Percentiles rank a stretch among this genome's conserved stretches.
These are phyloP conservation scores for Gandaritis pyraliata DNA, from an alignment of 2,888 invertebrate species.

Conservation along the genomic window DNA sequence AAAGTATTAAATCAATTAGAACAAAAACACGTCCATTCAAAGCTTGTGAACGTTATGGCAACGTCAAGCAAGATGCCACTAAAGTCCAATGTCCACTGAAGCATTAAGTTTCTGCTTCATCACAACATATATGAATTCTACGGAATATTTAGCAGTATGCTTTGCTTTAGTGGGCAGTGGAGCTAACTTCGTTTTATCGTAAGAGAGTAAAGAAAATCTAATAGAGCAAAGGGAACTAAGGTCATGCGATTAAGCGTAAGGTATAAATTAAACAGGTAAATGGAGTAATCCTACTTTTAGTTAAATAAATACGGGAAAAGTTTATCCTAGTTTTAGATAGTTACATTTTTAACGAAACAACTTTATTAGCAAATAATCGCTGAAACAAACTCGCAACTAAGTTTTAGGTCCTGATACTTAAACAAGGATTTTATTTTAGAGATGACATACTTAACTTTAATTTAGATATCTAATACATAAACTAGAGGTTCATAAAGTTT, in stretches of 20 bases:
- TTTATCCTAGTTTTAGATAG: conserved; percentile 6
- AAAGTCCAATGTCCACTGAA: conserved; percentile 22
- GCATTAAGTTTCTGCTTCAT: conserved; percentile 9
- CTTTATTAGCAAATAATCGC: too few relatives aligned
- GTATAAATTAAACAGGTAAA: conserved; percentile 36
- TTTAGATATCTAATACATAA: too few relatives aligned
- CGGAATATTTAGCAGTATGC: not conserved
- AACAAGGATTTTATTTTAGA: too few relatives aligned
- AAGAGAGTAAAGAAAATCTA: conserved; percentile 40
- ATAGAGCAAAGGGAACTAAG: conserved; percentile 38
- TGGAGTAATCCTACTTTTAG: conserved; percentile 30
- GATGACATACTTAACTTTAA: too few relatives aligned
- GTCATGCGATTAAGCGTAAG: conserved; percentile 55
- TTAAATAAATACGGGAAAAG: not conserved
- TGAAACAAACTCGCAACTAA: too few relatives aligned
- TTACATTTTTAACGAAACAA: not conserved
- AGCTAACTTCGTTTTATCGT: conserved; percentile 32
- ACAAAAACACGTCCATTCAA: conserved; percentile 69
- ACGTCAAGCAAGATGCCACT: conserved; percentile 48
- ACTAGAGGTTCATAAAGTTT: too few relatives aligned
- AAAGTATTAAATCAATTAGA: conserved; percentile 59
- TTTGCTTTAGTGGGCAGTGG: conserved; percentile 37
- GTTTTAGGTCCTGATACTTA: too few relatives aligned
- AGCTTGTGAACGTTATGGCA: conserved; percentile 67
- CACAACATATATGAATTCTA: too few relatives aligned